Evolutionary conservation across 2,888 invertebrate species (phyloP).

Genomic region (Myopa tessellatipennis): DNA sequence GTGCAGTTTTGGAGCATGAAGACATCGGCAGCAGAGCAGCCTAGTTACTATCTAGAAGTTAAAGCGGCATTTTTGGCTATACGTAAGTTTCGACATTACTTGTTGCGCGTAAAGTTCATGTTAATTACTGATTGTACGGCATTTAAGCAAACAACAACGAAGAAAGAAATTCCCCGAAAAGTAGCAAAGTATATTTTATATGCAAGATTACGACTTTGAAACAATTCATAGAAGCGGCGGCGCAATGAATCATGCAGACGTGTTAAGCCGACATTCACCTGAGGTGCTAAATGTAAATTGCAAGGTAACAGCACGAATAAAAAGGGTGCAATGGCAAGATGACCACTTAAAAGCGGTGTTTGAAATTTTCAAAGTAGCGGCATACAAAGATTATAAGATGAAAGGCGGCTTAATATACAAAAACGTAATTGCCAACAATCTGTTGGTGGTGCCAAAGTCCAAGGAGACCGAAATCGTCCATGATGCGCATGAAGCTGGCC

Average conservation of each 20-base stretch:
- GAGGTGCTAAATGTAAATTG: neutral
- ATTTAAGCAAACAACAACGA: conserved; percentile 11
- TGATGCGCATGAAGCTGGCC: conserved; percentile 38
- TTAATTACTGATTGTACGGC: conserved; percentile 20
- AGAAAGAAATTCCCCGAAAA: conserved; percentile 12
- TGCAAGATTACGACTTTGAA: too few relatives aligned
- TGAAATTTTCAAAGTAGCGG: neutral
- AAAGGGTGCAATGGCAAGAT: neutral
- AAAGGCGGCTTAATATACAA: too few relatives aligned
- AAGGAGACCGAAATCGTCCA: neutral
- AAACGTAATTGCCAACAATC: too few relatives aligned
- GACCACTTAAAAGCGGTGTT: too few relatives aligned
- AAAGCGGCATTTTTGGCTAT: conserved; percentile 16
- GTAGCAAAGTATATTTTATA: neutral
- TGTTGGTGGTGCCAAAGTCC: too few relatives aligned
- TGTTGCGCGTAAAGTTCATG: conserved; percentile 13
- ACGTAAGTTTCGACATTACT: conserved; percentile 21
- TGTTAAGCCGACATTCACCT: neutral
- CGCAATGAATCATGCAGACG: neutral
- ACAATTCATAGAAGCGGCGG: neutral
- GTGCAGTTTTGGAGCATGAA: conserved; percentile 19
- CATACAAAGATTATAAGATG: neutral
- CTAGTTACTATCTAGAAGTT: conserved; percentile 11
- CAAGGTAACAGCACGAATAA: neutral
- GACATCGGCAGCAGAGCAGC: conserved; percentile 3